Evolutionary conservation across 2,888 invertebrate genomes (phyloP).

Genomic region (Empis stercorea): DNA sequence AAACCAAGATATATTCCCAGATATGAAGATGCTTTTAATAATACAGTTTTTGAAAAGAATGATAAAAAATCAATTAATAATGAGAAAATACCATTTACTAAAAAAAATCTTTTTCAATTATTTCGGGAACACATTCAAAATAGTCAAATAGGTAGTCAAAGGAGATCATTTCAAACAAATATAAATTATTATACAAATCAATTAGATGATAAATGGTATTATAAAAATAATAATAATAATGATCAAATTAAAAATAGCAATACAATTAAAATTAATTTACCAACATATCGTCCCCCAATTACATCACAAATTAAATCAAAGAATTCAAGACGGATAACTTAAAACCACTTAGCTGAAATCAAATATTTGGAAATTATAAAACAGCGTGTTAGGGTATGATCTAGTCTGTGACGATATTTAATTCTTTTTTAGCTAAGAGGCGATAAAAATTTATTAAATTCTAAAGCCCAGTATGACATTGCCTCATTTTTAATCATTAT

Average conservation of each 20-base stretch:
- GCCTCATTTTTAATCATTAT: not conserved
- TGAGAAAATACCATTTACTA: not conserved
- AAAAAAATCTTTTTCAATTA: not conserved
- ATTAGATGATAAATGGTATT: not conserved
- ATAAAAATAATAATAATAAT: not conserved
- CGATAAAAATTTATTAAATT: not conserved
- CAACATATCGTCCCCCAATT: conserved; percentile 41
- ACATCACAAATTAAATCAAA: not conserved
- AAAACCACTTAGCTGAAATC: too few species aligned
- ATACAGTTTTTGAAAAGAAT: conserved; percentile 4
- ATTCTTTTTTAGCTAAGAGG: not conserved
- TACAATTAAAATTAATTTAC: conserved; percentile 40
- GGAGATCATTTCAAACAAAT: not conserved
- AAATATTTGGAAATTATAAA: too few species aligned
- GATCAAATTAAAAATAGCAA: too few species aligned
- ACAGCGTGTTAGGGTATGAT: not conserved
- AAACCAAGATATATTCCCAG: conserved; percentile 53
- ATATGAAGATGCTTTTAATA: conserved; percentile 26
- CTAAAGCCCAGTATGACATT: not conserved
- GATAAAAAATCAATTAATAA: conserved; percentile 5
- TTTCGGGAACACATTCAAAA: not conserved
- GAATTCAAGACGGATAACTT: too few species aligned
- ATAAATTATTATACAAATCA: not conserved
- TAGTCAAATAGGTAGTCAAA: not conserved
- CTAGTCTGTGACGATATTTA: conserved; percentile 3